Conservation (phyloP, 2,113 vertebrate genomes). For the Laticauda laticaudata region DNA sequence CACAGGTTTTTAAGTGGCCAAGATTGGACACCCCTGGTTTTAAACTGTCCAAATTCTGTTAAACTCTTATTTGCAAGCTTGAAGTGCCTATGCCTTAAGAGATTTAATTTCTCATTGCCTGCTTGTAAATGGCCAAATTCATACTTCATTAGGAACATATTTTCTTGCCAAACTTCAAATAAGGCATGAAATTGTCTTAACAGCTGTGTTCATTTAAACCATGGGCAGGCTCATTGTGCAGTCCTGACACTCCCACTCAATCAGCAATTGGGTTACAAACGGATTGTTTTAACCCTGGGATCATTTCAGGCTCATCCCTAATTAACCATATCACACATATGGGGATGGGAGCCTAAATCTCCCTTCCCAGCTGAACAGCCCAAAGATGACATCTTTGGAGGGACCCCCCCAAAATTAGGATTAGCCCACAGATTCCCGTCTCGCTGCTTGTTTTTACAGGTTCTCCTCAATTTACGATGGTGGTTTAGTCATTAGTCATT, state of each 20-base stretch:
- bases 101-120: not conserved
- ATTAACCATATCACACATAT: not conserved
- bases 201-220: not conserved
- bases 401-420: not conserved
- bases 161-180: constrained; percentile 1
- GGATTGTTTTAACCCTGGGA: not conserved
- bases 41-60: not conserved
- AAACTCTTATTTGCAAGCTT: not conserved
- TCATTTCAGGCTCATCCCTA: not conserved
- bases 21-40: not conserved
- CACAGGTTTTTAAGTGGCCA: not conserved
- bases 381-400: not conserved
- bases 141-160: constrained; percentile 1
- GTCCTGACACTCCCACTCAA: not conserved
- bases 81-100: not conserved
- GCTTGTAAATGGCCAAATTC: not conserved
- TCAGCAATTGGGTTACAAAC: not conserved
- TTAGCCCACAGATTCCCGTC: not conserved
- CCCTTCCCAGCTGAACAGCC: not conserved
- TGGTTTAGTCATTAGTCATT: not conserved
- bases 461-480: not conserved
- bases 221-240: not conserved
- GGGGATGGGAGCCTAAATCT: not conserved
- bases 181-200: rapidly evolving
- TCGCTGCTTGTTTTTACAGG: not conserved